These are phyloP conservation scores for Lophura nycthemera DNA, from an alignment of 2,113 vertebrate genomes.

Conservation along the genomic window DNA sequence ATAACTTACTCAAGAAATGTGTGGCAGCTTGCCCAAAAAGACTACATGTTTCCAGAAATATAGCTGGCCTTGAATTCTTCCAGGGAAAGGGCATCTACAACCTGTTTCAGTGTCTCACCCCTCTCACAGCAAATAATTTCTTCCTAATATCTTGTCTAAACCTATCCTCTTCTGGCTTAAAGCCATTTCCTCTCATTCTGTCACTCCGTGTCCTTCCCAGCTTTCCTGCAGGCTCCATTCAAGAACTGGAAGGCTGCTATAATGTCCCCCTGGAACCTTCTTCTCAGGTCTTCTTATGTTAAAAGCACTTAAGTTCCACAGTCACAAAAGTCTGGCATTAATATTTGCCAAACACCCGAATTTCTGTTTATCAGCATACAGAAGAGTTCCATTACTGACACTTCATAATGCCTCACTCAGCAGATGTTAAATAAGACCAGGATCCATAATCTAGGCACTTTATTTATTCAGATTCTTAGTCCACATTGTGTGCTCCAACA, in stretches of 20 bases:
- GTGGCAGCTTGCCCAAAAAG: not conserved
- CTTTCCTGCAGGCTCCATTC: too few species aligned
- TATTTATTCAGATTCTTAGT: not conserved
- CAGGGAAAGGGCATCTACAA: too few species aligned
- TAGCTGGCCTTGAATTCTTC: not conserved
- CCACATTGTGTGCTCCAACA: not conserved
- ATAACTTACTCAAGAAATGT: not conserved
- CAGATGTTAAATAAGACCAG: not conserved
- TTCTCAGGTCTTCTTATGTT: not conserved
- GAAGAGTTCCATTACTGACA: not conserved
- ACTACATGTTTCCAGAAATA: not conserved
- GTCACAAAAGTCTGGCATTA: not conserved
- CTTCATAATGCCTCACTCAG: not conserved
- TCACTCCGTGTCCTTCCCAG: too few species aligned
- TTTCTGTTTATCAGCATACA: not conserved
- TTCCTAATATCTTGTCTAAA: too few species aligned
- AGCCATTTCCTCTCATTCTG: too few species aligned
- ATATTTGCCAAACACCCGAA: not conserved
- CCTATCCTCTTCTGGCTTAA: too few species aligned
- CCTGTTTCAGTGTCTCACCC: too few species aligned
- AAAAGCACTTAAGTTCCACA: not conserved
- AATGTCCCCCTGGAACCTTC: not conserved
- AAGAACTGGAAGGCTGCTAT: too few species aligned
- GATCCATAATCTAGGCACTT: not conserved
- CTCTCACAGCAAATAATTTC: too few species aligned